Evolutionary conservation across 2,113 vertebrate genomes (phyloP), one percentile per base, ranked within the genome.

Genomic region (Raja brachyura): DNA sequence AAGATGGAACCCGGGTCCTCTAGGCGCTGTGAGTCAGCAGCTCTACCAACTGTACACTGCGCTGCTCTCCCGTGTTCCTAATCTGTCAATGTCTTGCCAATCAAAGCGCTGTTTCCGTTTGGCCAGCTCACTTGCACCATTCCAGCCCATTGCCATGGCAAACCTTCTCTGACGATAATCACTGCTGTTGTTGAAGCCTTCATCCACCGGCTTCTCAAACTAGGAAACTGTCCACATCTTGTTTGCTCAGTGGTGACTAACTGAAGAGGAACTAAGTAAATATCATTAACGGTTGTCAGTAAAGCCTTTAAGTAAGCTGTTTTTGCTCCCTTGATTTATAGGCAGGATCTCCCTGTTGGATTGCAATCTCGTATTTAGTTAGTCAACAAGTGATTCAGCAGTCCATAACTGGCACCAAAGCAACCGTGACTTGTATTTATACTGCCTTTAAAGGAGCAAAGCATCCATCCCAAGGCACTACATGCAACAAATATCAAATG

Each of bases 371-470:
- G 31, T 16, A 63, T 88, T 63, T 86, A 61, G 81, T 28, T 5
- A 31, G 59, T 66, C 83, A 66, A 63, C 83, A 66, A 88, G 11
- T 88, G 83, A 88, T 88, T 63, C 83, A 88, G 1, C 59, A 88
- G 59, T 11, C 6, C 14, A 63, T 88, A 59, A 33, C 28, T 31
- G 28, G 16, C 59, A 88, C 0, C 16, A 73, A 16, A 22, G 18
- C 18, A 73, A 73, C 70, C 3, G 70, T 16, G 20, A 73, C 70
- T 73, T 73, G 70, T 73, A 22, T 73, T 73, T 73, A 16, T 73
- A 20, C 3, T 20, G 70, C 70, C 70, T 73, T 73, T 73, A 73
- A 22, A 73, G 18, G 5, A 4, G 18, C 70, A 2, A 25, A 73
- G 22, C 14, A 73, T 25, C 70, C 14, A 2, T 73, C 70, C 70